These are phyloP conservation scores for Neuroterus valhalla DNA, from an alignment of 1,140 invertebrate species.

Conservation along the genomic window DNA sequence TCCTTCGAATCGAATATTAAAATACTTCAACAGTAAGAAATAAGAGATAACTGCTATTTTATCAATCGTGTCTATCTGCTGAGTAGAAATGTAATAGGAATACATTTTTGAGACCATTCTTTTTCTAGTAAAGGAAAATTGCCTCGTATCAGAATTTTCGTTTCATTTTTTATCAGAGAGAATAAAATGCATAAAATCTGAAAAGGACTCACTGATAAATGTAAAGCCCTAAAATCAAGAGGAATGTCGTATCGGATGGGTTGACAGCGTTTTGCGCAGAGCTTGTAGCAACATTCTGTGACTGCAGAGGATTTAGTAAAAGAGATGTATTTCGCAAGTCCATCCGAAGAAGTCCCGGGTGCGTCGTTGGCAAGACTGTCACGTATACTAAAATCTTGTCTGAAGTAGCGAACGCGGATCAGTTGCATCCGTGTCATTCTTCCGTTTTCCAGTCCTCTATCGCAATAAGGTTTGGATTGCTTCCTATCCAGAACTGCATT, in stretches of 20 bases:
- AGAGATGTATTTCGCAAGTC: conserved; percentile 17
- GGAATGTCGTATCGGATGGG: conserved; percentile 16
- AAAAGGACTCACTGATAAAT: conserved; percentile 16
- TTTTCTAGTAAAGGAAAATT: not conserved
- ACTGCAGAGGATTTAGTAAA: conserved; percentile 20
- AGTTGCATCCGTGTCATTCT: conserved; percentile 27
- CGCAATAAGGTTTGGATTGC: too few relatives aligned
- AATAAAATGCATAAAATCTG: not conserved
- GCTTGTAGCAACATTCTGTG: not conserved
- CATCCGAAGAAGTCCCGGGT: not conserved
- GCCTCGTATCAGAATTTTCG: not conserved
- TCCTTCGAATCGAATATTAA: too few relatives aligned
- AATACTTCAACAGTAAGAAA: too few relatives aligned
- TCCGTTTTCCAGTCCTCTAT: too few relatives aligned
- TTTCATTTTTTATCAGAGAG: not conserved
- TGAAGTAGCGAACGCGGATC: conserved; percentile 23
- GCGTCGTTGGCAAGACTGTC: conserved; percentile 22
- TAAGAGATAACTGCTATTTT: not conserved
- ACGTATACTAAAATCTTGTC: conserved; percentile 12
- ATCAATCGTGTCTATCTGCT: not conserved
- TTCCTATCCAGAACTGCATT: too few relatives aligned
- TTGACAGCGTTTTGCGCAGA: conserved; percentile 7
- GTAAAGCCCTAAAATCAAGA: conserved; percentile 23
- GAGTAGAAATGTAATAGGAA: conserved; percentile 6
- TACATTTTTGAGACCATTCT: not conserved